A percentile compares a stretch with the other conserved stretches of the same genome.
Evolutionary conservation across 2,888 invertebrate species (phyloP).

Genomic region (Villa cingulata): DNA sequence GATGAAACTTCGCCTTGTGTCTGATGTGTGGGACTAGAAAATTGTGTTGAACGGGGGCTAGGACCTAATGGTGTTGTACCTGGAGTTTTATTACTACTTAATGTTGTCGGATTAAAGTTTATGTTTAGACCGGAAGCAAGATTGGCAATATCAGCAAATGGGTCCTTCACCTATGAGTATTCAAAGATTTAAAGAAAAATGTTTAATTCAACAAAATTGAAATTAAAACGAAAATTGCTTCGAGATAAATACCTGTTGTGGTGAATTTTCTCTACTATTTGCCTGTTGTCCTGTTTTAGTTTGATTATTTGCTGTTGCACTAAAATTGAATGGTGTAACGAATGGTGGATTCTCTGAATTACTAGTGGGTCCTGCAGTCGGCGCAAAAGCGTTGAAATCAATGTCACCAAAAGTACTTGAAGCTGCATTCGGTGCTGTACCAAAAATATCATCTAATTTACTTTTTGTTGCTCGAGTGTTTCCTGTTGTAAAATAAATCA

Average conservation of each 20-base stretch:
- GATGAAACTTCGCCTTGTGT: conserved; percentile 10
- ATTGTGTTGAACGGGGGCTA: conserved; percentile 32
- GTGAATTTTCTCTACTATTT: conserved; percentile 35
- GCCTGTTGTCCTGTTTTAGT: conserved; percentile 15
- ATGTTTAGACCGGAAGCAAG: conserved; percentile 33
- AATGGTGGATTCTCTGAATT: conserved; percentile 4
- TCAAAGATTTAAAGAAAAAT: neutral
- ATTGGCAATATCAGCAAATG: conserved; percentile 58
- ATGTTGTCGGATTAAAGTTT: conserved; percentile 29
- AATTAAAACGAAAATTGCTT: too few species aligned
- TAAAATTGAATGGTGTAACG: neutral
- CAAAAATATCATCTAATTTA: conserved; percentile 53
- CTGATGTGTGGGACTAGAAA: conserved; percentile 34
- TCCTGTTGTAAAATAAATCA: conserved; percentile 13
- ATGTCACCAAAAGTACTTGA: conserved; percentile 7
- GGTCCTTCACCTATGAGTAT: conserved; percentile 40
- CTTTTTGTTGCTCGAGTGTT: conserved; percentile 21
- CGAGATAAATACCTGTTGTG: conserved; percentile 39
- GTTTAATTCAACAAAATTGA: too few species aligned
- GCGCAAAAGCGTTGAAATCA: conserved; percentile 21
- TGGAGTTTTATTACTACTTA: conserved; percentile 24
- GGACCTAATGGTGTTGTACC: conserved; percentile 24
- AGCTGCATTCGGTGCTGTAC: conserved; percentile 28
- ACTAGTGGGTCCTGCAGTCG: conserved; percentile 12
- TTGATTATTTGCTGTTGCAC: neutral